Base-by-base conservation (phyloP, 1,140 invertebrate species). In the Drosophila bipectinata region DNA sequence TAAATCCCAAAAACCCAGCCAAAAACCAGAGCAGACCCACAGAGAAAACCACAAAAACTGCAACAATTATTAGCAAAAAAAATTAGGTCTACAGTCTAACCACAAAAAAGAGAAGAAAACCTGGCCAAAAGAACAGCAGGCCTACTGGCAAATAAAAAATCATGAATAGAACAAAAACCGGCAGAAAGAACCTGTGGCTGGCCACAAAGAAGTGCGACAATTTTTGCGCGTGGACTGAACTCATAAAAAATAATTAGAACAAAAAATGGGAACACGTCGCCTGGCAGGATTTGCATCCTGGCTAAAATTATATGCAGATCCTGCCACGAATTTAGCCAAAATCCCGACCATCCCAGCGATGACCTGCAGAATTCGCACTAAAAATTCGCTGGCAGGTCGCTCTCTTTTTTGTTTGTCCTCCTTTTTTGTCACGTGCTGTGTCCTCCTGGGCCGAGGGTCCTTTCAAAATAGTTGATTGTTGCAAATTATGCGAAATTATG, bases 191-290 rank as follows among this genome's bases (percentile, higher is more conserved):
- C 14, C 59, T 85, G 81, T 61, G 82, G 83, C 75, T 66, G 41
- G 56, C 82, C 82, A 37, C 82, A 87, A 82, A 68, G 79, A 75
- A 83, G 76, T 88, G 84, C 79, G 83, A 89, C 83, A 87, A 87
- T 88, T 87, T 87, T 88, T 75, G 69, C 81, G 69, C 80, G 80
- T 68, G 81, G 63, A 71, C 73, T 84, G 80, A 64, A 85, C 81
- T 60, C 83, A 88, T 88, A 88, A 88, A 88, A 88, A 88, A 88
- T 88, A 88, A 88, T 88, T 88, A 88, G 83, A 73, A 59, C 83
- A 88, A 88, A 88, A 88, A 88, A 88, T 87, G 84, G 48, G 60
- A 72, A 55, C 64, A 69, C 59, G 60, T 79, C 61, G 51, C 34
- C 34, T 48, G 30, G 48, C 21, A 21, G 41, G 41, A 32, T 39